phyloP scores from a whole-genome alignment of 1,140 invertebrate genomes.

The Prorops nasuta region DNA sequence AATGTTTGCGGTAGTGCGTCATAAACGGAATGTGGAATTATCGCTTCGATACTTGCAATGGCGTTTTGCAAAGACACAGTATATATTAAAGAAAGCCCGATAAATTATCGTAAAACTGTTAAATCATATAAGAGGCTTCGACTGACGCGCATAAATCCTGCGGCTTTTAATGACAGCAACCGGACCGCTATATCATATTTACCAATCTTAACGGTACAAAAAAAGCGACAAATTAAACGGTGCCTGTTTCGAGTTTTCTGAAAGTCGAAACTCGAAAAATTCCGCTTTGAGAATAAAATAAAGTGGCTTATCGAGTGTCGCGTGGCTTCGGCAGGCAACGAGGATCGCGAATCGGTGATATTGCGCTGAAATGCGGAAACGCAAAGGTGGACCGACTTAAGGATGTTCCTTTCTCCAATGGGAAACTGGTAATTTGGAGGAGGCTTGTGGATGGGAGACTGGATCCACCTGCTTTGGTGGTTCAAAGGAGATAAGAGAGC shows the following conservation, averaged over 20 bases:
- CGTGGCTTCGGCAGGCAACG: too few species aligned
- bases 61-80: background rate
- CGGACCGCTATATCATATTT: background rate
- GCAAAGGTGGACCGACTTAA: constrained; percentile 7
- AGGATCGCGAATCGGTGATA: constrained; percentile 5
- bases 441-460: constrained; percentile 16
- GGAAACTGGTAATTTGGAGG: constrained; percentile 26
- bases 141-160: constrained; percentile 12
- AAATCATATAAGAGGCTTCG: constrained; percentile 18
- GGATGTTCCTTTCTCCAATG: constrained; percentile 1
- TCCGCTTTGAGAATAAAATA: background rate
- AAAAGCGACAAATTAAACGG: background rate
- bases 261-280: background rate
- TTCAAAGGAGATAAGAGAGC: constrained; percentile 46
- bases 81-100: background rate
- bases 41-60: background rate
- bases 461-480: constrained; percentile 49
- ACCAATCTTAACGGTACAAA: background rate
- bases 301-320: background rate
- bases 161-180: constrained; percentile 13
- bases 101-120: background rate
- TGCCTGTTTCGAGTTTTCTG: background rate
- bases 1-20: constrained; percentile 21
- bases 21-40: constrained; percentile 9
- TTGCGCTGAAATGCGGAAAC: constrained; percentile 30